A percentile compares a stretch with the other conserved stretches of the same genome.
Evolutionary conservation across 2,113 vertebrate genomes (phyloP).

Genomic region (Neodon shergylaensis): DNA sequence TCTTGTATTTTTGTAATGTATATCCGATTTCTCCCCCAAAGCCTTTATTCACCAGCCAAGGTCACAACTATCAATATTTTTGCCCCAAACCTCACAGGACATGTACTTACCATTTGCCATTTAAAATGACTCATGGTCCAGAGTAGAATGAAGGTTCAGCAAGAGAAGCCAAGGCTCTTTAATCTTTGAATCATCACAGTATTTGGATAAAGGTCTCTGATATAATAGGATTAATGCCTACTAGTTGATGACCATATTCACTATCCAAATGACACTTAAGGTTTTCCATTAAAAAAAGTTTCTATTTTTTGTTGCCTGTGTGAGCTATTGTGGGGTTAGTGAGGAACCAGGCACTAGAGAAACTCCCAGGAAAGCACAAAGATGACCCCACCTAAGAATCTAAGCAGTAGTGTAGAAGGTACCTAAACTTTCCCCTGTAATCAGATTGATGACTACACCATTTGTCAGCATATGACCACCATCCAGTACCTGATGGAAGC

Average conservation of each 20-base stretch:
- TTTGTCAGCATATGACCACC: no score
- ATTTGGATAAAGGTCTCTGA: background rate
- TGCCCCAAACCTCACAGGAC: background rate
- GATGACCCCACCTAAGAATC: no score
- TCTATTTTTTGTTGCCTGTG: background rate
- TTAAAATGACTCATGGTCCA: constrained; percentile 58
- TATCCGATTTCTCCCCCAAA: constrained; percentile 36
- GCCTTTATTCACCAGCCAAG: constrained; percentile 1
- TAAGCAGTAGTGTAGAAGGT: no score
- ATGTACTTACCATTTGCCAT: constrained; percentile 1
- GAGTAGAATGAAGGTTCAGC: constrained; percentile 56
- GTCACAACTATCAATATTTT: constrained; percentile 29
- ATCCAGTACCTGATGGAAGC: no score
- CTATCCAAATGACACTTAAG: background rate
- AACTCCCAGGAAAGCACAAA: no score
- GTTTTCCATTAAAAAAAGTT: constrained; percentile 29
- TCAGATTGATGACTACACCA: no score
- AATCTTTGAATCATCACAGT: constrained; percentile 7
- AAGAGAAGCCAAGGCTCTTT: constrained; percentile 53
- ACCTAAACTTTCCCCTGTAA: no score
- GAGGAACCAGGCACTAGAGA: no score
- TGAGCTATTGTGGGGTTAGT: no score
- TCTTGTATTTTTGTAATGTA: background rate
- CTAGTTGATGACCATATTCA: constrained; percentile 1
- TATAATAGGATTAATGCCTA: background rate